Evolutionary conservation across 2,113 vertebrate genomes (phyloP), one percentile per base, ranked within the genome.

Genomic region (Chaetura pelagica): DNA sequence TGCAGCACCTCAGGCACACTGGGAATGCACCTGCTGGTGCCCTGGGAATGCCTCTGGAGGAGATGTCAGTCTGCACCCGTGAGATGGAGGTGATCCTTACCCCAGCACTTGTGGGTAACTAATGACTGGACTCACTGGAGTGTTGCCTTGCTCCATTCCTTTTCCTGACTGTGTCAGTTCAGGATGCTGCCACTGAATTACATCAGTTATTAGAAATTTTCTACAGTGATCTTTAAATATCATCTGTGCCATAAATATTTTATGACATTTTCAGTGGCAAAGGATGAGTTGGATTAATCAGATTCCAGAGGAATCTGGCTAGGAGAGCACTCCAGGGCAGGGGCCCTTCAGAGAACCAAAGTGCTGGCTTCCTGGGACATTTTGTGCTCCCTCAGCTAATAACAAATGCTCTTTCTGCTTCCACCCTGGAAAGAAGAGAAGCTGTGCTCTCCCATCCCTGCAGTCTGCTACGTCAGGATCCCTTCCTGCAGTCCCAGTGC

Each of bases 181-280:
- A 38, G 48, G 80, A 40, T 59, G 48, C 48, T 91, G 52, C 64
- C 79, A 32, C 18, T 12, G 64, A 81, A 80, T 85, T 66, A 62
- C 92, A 93, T 5, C 29, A 7, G 62, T 77, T 92, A 76, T 88
- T 92, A 90, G 79, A 64, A 58, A 66, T 90, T 83, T 96, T 88
- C 62, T 94, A 64, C 62, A 66, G 85, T 80, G 58, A 94, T 95
- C 87, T 94, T 93, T 90, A 93, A 94, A 93, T 93, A 95, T 85
- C 78, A 92, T 44, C 82, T 20, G 35, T 86, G 87, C 87, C 88
- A 92, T 88, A 94, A 95, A 93, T 88, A 86, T 88, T 95, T 96
- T 75, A 94, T 91, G 90, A 34, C 85, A 88, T 80, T 94, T 92
- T 90, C 74, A 32, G 82, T 88, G 89, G 54, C 95, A 89, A 95